Base-by-base conservation (phyloP, 2,888 invertebrate genomes). In the Alviniconcha strummeri region DNA sequence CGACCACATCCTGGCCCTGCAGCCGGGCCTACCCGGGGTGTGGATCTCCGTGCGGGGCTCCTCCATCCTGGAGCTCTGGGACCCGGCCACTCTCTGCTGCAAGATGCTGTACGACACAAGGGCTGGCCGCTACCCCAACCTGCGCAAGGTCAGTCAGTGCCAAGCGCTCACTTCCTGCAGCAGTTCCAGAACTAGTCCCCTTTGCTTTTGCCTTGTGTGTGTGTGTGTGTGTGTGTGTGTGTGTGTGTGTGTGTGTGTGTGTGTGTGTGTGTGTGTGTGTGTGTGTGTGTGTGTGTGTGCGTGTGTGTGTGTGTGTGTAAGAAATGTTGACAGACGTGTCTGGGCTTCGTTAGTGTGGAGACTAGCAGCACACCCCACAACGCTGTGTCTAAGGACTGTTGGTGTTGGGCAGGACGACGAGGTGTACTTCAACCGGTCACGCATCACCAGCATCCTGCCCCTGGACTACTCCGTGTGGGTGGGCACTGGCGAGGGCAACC, bases 61-160 rank as follows among this genome's bases (percentile, higher is more conserved):
- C 0, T 94, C 94, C n/a, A 91, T 95, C 36, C 86, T 95, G 81
- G 94, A 95, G 88, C 90, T 95, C 67, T 95, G 95, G 95, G 94
- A 94, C 85, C 92, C 93, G 0, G 85, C 90, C 52, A 89, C 89
- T 4, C 90, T 94, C n/a, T 93, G 92, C 67, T 95, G 95, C 89
- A 92, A 93, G 80, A 91, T 95, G 89, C 90, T 95, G 81, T 95
- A 93, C 89, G 95, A 95, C 88, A 94, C 94, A 19, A 89, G 93
- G 64, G 92, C 90, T 60, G 91, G 92, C 84, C 88, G 90, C 87
- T 91, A 91, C 84, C 90, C 91, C 17, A 88, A 90, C 72, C 88
- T 91, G 4, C 88, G 90, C 84, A 91, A 92, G 91, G 94, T 93
- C 85, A 82, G 85, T 83, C 6, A 52, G 11, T 36, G 19, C 1